A percentile compares a stretch with the other conserved stretches of the same genome.
phyloP scores from a whole-genome alignment of 2,888 invertebrate species.

The Prenolepis imparis region DNA sequence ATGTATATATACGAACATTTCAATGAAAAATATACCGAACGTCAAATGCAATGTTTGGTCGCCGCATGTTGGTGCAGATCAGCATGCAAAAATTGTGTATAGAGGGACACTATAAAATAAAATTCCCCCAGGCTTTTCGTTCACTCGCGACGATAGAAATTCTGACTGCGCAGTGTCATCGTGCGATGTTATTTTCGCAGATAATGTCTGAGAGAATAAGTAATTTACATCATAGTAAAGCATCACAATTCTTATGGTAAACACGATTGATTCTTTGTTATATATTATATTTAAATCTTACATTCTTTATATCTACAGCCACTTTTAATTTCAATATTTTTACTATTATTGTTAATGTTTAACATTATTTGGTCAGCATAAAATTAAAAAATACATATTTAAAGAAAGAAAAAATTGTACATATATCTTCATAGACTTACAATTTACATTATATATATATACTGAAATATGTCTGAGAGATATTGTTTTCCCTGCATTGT shows the following conservation, averaged over 20 bases:
- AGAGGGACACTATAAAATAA: conserved; percentile 27
- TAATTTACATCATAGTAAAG: conserved; percentile 16
- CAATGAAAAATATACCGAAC: conserved; percentile 17
- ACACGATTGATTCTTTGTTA: not conserved
- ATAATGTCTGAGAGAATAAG: not conserved
- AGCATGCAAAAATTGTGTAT: conserved; percentile 28
- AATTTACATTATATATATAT: not conserved
- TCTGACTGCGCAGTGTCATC: conserved; percentile 5
- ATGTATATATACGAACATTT: not conserved
- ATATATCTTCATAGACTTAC: not conserved
- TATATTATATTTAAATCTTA: not conserved
- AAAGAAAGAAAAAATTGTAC: not conserved
- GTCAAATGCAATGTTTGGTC: conserved; percentile 38
- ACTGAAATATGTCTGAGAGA: not conserved
- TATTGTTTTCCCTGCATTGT: not conserved
- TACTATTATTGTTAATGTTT: not conserved
- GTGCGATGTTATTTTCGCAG: not conserved
- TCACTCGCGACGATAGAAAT: conserved; percentile 28
- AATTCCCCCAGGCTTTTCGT: conserved; percentile 26
- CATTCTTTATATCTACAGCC: not conserved
- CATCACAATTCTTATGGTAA: conserved; percentile 1
- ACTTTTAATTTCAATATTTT: not conserved
- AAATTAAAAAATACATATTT: not conserved
- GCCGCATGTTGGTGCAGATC: not conserved
- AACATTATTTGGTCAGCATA: not conserved